Percentiles rank a stretch among this genome's conserved stretches.
Evolutionary conservation across 2,888 invertebrate genomes (phyloP).

Genomic region (Elmis aenea): DNA sequence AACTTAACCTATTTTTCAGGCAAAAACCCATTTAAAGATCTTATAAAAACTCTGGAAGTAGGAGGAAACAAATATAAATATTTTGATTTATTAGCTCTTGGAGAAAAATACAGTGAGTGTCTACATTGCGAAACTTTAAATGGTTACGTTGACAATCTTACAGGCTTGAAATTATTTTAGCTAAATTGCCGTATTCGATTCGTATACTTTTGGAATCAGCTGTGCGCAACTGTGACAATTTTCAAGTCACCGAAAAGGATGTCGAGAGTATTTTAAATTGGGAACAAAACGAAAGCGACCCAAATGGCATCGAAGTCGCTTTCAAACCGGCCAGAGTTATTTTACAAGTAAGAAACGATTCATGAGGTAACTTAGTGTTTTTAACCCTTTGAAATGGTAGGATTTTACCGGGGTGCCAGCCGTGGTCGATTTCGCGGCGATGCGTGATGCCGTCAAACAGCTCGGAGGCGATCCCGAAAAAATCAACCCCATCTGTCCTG

Average conservation of each 20-base stretch:
- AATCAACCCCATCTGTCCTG: conserved; percentile 96
- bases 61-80: conserved; percentile 66
- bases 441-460: conserved; percentile 89
- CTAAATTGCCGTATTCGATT: conserved; percentile 84
- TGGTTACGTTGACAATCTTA: no score
- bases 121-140: conserved; percentile 8
- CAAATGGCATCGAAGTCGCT: conserved; percentile 81
- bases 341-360: conserved; percentile 64
- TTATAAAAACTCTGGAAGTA: conserved; percentile 57
- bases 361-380: conserved; percentile 6
- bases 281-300: conserved; percentile 67
- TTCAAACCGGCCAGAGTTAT: conserved; percentile 96
- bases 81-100: conserved; percentile 71
- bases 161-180: no score
- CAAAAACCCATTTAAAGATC: conserved; percentile 59
- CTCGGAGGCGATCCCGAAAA: conserved; percentile 85
- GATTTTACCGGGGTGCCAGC: conserved; percentile 97
- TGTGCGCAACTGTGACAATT: conserved; percentile 93
- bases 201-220: conserved; percentile 92
- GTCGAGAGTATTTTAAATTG: conserved; percentile 86
- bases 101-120: conserved; percentile 74
- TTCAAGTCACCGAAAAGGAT: conserved; percentile 81
- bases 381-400: conserved; percentile 45
- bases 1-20: conserved; percentile 38
- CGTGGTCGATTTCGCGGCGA: conserved; percentile 97